Evolutionary conservation across 92 coral and sea anemone genomes (phyloP).

Genomic region (Epizoanthus scotinus): DNA sequence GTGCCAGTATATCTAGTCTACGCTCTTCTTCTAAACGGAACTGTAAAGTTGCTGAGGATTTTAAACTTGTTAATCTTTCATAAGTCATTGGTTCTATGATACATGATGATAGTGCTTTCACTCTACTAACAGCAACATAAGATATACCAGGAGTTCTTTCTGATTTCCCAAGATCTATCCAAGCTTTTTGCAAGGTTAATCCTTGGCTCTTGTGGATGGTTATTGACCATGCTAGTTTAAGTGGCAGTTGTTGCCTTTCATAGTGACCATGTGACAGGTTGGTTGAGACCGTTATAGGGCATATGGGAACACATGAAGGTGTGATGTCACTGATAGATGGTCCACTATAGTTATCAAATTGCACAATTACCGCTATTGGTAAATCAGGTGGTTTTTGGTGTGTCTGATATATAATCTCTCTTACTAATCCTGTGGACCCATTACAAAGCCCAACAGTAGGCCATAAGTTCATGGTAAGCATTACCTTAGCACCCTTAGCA

Average conservation of each 20-base stretch:
- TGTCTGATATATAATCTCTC: slow-evolving; percentile 5
- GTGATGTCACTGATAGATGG: slow-evolving; percentile 15
- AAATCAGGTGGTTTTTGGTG: slow-evolving; percentile 5
- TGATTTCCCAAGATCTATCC: slow-evolving; percentile 46
- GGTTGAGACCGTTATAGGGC: slow-evolving; percentile 24
- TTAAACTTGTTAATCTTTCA: slow-evolving; percentile 21
- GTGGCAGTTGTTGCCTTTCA: slow-evolving; percentile 53
- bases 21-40: slow-evolving; percentile 17
- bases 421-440: neutral
- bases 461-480: no score
- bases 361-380: slow-evolving; percentile 40
- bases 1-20: slow-evolving; percentile 5
- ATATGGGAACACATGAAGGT: slow-evolving; percentile 35
- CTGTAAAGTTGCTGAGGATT: neutral
- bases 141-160: slow-evolving; percentile 43
- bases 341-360: slow-evolving; percentile 37
- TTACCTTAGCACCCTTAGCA: no score
- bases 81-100: slow-evolving; percentile 51
- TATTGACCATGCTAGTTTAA: slow-evolving; percentile 57
- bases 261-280: slow-evolving; percentile 2
- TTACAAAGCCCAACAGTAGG: neutral
- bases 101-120: slow-evolving; percentile 20
- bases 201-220: slow-evolving; percentile 58
- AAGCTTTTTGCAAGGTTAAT: slow-evolving; percentile 46
- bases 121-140: slow-evolving; percentile 45